phyloP scores from a whole-genome alignment of 2,888 invertebrate genomes.

The Muschampia plurimacula region DNA sequence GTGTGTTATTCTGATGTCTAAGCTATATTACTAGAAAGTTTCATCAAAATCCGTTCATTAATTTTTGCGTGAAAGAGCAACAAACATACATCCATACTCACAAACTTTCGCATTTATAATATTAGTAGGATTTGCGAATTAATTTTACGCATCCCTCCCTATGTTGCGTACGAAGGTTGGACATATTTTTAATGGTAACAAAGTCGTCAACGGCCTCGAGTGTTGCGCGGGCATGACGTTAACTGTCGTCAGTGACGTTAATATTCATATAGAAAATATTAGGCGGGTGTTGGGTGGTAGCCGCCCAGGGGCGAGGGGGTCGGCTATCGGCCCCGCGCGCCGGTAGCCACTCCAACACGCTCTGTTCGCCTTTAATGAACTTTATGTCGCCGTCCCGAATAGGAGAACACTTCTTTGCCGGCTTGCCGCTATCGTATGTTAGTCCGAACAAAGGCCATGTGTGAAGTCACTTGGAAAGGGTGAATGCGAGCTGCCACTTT shows the following conservation, averaged over 20 bases:
- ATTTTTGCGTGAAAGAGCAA: no score
- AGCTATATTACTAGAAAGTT: no score
- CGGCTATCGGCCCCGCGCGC: slow-evolving; percentile 65
- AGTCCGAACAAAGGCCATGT: slow-evolving; percentile 75
- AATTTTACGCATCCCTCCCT: no score
- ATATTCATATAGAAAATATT: slow-evolving; percentile 77
- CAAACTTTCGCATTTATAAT: no score
- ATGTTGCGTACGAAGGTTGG: slow-evolving; percentile 16
- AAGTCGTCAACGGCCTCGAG: slow-evolving; percentile 41
- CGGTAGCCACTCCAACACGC: slow-evolving; percentile 80
- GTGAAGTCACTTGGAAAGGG: slow-evolving; percentile 76
- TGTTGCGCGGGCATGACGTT: slow-evolving; percentile 50
- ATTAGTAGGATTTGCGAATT: no score
- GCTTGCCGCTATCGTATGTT: slow-evolving; percentile 78
- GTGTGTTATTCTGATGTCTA: no score
- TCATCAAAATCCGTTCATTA: no score
- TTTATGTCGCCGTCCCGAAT: slow-evolving; percentile 81
- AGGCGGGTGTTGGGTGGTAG: slow-evolving; percentile 54
- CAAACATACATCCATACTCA: no score
- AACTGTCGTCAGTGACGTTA: slow-evolving; percentile 57
- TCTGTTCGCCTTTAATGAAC: slow-evolving; percentile 82
- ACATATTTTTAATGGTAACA: slow-evolving; percentile 38
- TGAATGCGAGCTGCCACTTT: slow-evolving; percentile 68
- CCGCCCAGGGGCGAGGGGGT: slow-evolving; percentile 48
- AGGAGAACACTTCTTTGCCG: slow-evolving; percentile 79